Evolutionary conservation across 2,888 invertebrate genomes (phyloP).

Genomic region (Lottia gigantea): DNA sequence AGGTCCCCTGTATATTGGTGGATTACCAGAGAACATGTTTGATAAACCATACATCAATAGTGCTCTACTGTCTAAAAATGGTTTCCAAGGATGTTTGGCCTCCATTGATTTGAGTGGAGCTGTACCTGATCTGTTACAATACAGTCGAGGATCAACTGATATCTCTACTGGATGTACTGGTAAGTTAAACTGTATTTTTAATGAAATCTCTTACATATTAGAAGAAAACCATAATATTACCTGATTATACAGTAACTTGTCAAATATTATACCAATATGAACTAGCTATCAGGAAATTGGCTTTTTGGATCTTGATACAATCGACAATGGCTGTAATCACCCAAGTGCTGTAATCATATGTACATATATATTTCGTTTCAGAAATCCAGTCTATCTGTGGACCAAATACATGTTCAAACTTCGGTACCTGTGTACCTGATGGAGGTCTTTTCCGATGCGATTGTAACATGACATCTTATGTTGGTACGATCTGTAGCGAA

Average conservation of each 20-base stretch:
- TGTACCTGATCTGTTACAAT: constrained; percentile 46
- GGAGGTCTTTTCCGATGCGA: constrained; percentile 47
- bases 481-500: constrained; percentile 51
- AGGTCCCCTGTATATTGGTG: constrained; percentile 44
- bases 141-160: constrained; percentile 29
- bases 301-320: too few species aligned
- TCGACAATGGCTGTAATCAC: too few species aligned
- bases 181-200: constrained; percentile 15
- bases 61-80: constrained; percentile 51
- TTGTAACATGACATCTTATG: constrained; percentile 60
- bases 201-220: too few species aligned
- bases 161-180: constrained; percentile 38
- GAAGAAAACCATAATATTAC: too few species aligned
- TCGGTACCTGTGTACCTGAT: constrained; percentile 47
- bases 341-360: too few species aligned
- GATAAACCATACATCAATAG: constrained; percentile 32
- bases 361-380: constrained; percentile 17
- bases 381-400: constrained; percentile 35
- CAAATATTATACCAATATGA: too few species aligned
- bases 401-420: constrained; percentile 43
- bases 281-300: too few species aligned
- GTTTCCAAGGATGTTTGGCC: constrained; percentile 64
- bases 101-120: constrained; percentile 55
- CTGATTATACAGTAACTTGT: too few species aligned
- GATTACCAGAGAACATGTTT: constrained; percentile 50